Base-by-base conservation (phyloP, 2,113 vertebrate genomes). In the Todiramphus saurophagus region DNA sequence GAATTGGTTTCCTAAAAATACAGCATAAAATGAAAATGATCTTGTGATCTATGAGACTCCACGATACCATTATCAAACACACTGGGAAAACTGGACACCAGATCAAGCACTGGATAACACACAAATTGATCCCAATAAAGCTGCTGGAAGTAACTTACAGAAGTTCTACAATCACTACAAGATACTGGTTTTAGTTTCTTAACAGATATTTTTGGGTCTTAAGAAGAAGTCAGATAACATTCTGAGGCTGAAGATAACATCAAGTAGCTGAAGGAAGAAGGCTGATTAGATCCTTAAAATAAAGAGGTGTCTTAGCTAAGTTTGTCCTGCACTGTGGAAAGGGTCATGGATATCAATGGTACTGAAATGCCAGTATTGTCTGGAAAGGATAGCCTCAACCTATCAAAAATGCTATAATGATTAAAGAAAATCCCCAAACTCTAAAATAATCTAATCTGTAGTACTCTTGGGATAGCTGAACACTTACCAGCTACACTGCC, bases 221-320 rank as follows among this genome's bases (percentile, higher is more conserved):
- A 88, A 81, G 74, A 83, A 80, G 67, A 77, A 73, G 46, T 62
- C 53, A 81, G 73, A 56, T 77, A 77, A 80, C 28, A 93, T 74
- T 63, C 75, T 60, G 60, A 89, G 77, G 69, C 43, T 94, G 83
- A 83, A 94, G 76, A 81, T 79, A 92, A 93, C 48, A 88, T 88
- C 25, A 75, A 39, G 43, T 7, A 67, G 80, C 60, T 46, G 50
- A 75, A 78, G 33, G n/a, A 16, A 94, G 18, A 50, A 73, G 64
- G n/a, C 33, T 89, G 83, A 24, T 89, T 41, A 90, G 69, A 56
- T 28, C 23, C 60, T 62, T 90, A 75, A 93, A 70, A 56, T 3
- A 66, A 37, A 84, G 48, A 59, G 0, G 1, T 63, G 16, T 68
- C 51, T 93, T 63, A 41, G 51, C 37, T 28, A 83, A 86, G 51